Conservation (phyloP, 2,797 vertebrate genomes). For the Sebastolobus alascanus region DNA sequence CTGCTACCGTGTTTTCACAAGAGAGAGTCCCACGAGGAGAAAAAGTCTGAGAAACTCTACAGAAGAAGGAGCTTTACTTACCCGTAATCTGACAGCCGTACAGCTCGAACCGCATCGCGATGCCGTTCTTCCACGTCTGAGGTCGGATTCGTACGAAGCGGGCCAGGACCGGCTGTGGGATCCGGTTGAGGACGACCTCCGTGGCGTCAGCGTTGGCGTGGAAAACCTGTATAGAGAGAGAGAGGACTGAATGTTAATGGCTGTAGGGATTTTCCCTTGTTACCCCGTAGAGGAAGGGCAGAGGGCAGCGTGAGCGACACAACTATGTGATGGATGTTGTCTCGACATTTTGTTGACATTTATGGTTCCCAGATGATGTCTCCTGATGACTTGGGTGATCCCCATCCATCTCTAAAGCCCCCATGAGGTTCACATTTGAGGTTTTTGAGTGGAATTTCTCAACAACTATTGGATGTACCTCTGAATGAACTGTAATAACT, state of each 20-base stretch:
- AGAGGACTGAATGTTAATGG: constrained; percentile 2
- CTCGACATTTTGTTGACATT: background rate
- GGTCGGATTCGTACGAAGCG: constrained; percentile 95
- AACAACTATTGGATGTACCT: background rate
- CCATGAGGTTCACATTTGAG: background rate
- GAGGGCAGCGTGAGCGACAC: background rate
- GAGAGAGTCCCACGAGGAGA: constrained; percentile 28
- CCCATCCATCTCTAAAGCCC: background rate
- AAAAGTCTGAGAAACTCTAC: constrained; percentile 22
- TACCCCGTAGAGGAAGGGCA: background rate
- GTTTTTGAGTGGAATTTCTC: background rate
- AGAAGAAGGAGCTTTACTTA: constrained; percentile 60
- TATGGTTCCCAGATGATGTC: background rate
- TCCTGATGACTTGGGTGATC: background rate
- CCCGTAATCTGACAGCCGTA: constrained; percentile 98
- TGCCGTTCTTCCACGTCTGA: constrained; percentile 94
- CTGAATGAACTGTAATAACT: background rate
- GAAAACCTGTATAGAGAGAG: constrained; percentile 87
- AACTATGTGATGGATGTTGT: background rate
- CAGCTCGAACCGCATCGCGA: constrained; percentile 94
- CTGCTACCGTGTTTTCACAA: constrained; percentile 33
- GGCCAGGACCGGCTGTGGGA: constrained; percentile 92
- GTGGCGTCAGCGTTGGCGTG: constrained; percentile 93
- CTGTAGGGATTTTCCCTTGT: background rate
- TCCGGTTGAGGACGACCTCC: constrained; percentile 95